Percentiles rank a stretch among this genome's conserved stretches.
Evolutionary conservation across 2,888 invertebrate genomes (phyloP).

Genomic region (Lissonota sp.): DNA sequence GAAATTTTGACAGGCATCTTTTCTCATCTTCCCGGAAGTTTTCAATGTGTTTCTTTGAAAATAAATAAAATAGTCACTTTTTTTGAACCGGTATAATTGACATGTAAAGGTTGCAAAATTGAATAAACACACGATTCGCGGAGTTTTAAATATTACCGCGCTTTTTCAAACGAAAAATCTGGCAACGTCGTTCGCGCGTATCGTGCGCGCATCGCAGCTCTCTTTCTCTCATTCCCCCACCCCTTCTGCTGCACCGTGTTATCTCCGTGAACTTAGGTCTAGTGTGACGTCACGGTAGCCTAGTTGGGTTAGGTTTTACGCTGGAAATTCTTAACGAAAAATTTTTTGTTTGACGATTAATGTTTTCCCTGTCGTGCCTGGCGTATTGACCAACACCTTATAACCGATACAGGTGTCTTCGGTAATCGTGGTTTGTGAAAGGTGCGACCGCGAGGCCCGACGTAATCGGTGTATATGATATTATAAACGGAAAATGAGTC

Average conservation of each 20-base stretch:
- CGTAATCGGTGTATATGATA: conserved; percentile 83
- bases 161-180: conserved; percentile 4
- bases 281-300: conserved; percentile 85
- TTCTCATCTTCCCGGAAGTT: no score
- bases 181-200: conserved; percentile 50
- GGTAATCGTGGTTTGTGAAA: conserved; percentile 71
- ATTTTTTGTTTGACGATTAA: conserved; percentile 88
- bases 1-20: no score
- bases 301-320: conserved; percentile 90
- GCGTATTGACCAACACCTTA: conserved; percentile 86
- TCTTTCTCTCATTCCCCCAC: conserved; percentile 43
- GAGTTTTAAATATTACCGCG: conserved; percentile 28
- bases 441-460: conserved; percentile 77
- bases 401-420: conserved; percentile 74
- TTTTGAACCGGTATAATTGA: no score
- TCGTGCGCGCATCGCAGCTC: conserved; percentile 42
- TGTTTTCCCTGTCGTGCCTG: conserved; percentile 86
- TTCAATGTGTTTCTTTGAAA: no score
- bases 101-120: no score
- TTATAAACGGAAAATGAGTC: conserved; percentile 91
- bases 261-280: conserved; percentile 75
- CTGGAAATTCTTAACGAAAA: conserved; percentile 88
- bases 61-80: no score
- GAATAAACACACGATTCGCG: no score
- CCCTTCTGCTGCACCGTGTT: conserved; percentile 11